These are phyloP conservation scores for Harmothoe impar DNA, from an alignment of 2,888 invertebrate species.

Conservation along the genomic window DNA sequence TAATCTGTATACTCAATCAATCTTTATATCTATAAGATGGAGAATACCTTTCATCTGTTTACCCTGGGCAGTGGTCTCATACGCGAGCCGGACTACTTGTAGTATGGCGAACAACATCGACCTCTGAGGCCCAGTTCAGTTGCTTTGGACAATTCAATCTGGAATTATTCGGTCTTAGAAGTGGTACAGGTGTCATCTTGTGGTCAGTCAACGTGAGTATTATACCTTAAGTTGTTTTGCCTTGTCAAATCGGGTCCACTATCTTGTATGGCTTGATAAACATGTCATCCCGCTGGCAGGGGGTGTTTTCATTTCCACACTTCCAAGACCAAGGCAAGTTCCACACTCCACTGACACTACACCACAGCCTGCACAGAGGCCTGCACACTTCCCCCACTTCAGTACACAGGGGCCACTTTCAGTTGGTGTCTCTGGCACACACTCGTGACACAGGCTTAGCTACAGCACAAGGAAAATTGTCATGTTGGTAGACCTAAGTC, in stretches of 20 bases:
- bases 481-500: no score
- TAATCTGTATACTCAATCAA: no score
- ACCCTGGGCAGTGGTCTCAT: not conserved
- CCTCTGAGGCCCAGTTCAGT: not conserved
- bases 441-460: no score
- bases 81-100: not conserved
- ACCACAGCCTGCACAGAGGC: no score
- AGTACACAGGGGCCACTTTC: no score
- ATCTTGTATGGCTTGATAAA: not conserved
- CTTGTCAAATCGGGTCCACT: not conserved
- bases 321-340: no score
- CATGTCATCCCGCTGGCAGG: not conserved
- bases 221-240: not conserved
- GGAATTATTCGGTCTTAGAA: not conserved
- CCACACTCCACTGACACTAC: no score
- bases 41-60: not conserved
- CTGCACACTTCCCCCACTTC: no score
- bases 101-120: slow-evolving; percentile 44
- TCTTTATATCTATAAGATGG: no score
- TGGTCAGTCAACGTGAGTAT: not conserved
- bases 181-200: not conserved
- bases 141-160: not conserved
- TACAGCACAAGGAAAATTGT: no score
- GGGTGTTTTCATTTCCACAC: no score
- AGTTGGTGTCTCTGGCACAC: no score